Evolutionary conservation across 2,888 invertebrate genomes (phyloP).

Genomic region (Muschampia plurimacula): DNA sequence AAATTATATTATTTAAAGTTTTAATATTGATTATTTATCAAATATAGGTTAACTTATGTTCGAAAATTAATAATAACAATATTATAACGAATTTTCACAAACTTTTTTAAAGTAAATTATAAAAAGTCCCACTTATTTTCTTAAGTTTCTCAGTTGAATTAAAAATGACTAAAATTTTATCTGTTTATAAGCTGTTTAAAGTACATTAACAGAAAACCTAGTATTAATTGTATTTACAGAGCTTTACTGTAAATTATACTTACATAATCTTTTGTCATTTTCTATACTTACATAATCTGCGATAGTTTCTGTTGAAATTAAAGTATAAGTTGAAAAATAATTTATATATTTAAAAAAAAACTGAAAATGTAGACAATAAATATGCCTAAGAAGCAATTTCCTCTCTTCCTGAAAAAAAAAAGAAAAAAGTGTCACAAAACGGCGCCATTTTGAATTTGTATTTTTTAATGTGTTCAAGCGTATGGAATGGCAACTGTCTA

Average conservation of each 20-base stretch:
- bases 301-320: neutral
- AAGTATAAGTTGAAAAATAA: neutral
- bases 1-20: no score
- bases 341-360: slow-evolving; percentile 15
- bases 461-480: slow-evolving; percentile 15
- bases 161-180: neutral
- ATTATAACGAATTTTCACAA: no score
- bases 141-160: neutral
- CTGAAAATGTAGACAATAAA: slow-evolving; percentile 52
- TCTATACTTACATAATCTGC: neutral
- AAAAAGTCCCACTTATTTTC: neutral
- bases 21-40: no score
- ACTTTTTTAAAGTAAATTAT: no score
- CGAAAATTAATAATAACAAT: no score
- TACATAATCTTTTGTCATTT: neutral
- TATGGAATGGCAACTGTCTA: slow-evolving; percentile 64
- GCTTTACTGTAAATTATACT: neutral
- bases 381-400: slow-evolving; percentile 41
- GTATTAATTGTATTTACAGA: neutral
- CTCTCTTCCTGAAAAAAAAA: neutral
- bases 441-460: slow-evolving; percentile 28
- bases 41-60: no score
- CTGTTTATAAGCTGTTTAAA: no score
- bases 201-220: no score
- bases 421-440: slow-evolving; percentile 16